Evolutionary conservation across 2,113 vertebrate species (phyloP), one percentile per base, ranked within the genome.

Genomic region (Atractosteus spatula): DNA sequence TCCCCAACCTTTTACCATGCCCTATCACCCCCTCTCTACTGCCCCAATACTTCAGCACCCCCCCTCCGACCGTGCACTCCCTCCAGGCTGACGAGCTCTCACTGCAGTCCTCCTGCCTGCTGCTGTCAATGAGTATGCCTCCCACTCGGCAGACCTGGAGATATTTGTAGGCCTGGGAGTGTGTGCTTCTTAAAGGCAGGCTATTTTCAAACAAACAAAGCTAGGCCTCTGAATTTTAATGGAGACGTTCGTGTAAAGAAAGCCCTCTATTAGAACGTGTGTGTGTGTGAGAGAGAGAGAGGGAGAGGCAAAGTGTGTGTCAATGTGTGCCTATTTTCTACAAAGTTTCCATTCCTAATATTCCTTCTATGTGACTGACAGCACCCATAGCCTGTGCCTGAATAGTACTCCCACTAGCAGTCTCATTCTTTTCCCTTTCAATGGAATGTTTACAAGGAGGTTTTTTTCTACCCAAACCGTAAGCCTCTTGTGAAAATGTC

Each of bases 361-460:
- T 59, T n/a, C 11, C 41, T 42, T 47, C 67, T 74, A 68, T 73
- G 42, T 77, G 77, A 76, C 74, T 76, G 71, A 76, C 70, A 79
- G 77, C 41, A 69, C 55, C 66, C 56, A 12, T 68, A 29, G 74
- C 43, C 62, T n/a, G 44, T 14, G 7, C 12, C 8, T 71, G 69
- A 71, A 75, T 71, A 29, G 72, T 12, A 11, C 62, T 61, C 73
- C 62, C 62, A 73, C 73, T 61, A 65, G 47, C 3, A 14, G 16
- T 66, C 67, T 44, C 74, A 79, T 81, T 83, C 81, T 73, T 79
- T 71, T 62, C 66, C 72, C 68, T 68, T 68, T 76, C 77, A 78
- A 71, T 71, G 76, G 81, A 83, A 83, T 83, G 77, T 76, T 79
- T 79, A 78, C 81, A 78, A 79, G 79, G 74, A 55, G 74, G 72